Percentiles rank a stretch among this genome's conserved stretches.
Evolutionary conservation across 2,113 vertebrate species (phyloP).

Genomic region (Oncorhynchus mykiss): DNA sequence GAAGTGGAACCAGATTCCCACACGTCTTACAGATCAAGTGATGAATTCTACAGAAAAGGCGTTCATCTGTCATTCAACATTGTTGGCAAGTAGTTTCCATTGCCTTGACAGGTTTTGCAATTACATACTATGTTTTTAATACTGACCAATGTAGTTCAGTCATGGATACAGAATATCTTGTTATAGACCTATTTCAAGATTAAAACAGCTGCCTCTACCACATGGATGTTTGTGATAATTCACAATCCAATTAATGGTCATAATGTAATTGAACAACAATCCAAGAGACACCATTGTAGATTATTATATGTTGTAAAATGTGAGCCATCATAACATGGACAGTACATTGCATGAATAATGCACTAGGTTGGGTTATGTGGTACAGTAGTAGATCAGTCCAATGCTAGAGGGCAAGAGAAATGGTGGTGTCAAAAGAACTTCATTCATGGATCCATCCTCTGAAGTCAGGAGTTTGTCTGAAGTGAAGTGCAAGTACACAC

Average conservation of each 20-base stretch:
- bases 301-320: too few species aligned
- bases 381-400: too few species aligned
- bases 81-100: neutral
- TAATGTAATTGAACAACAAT: too few species aligned
- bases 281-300: too few species aligned
- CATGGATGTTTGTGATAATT: too few species aligned
- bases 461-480: neutral
- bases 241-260: too few species aligned
- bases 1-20: neutral
- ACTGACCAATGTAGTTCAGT: neutral
- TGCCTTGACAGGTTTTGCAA: neutral
- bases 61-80: conserved; percentile 1
- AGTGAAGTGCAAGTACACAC: neutral
- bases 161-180: neutral
- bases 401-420: too few species aligned
- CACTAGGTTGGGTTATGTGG: too few species aligned
- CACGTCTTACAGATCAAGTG: neutral
- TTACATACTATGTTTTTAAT: neutral
- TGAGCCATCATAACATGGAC: too few species aligned
- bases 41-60: neutral
- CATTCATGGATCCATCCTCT: neutral
- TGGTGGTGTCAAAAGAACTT: neutral
- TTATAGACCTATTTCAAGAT: neutral
- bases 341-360: too few species aligned
- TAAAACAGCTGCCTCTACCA: too few species aligned